Percentiles rank a stretch among this genome's conserved stretches.
These are phyloP conservation scores for Hydrolagus colliei DNA, from an alignment of 2,797 vertebrate species.

Conservation along the genomic window DNA sequence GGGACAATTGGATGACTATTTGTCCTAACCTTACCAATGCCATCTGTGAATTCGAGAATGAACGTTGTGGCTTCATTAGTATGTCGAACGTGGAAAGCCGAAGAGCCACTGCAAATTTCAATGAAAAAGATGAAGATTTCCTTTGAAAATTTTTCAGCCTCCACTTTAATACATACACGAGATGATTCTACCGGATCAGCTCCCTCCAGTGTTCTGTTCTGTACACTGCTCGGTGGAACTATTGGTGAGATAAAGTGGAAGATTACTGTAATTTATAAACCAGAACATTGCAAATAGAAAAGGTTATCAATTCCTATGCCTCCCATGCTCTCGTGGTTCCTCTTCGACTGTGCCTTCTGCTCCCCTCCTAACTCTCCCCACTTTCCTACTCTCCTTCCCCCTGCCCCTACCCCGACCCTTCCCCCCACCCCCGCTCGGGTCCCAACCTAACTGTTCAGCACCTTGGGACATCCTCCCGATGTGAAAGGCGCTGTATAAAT, in stretches of 20 bases:
- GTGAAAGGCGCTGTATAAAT: too few species aligned
- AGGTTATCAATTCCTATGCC: background rate
- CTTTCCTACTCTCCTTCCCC: too few species aligned
- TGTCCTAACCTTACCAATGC: background rate
- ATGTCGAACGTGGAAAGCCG: background rate
- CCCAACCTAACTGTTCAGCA: too few species aligned
- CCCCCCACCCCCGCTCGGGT: too few species aligned
- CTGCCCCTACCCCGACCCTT: too few species aligned
- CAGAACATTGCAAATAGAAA: background rate
- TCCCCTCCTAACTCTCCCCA: too few species aligned
- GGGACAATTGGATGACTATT: too few species aligned
- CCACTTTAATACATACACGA: background rate
- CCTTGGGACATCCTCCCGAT: too few species aligned
- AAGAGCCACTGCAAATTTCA: background rate
- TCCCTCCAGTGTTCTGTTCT: background rate
- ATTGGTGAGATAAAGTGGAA: background rate
- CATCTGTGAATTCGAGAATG: background rate
- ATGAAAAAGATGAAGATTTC: background rate
- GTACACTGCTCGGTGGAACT: background rate
- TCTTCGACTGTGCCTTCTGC: too few species aligned
- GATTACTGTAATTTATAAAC: background rate
- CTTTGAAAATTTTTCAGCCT: background rate
- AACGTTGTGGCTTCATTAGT: constrained; percentile 18
- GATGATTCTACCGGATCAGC: background rate
- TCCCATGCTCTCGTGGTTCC: too few species aligned